A percentile compares a stretch with the other conserved stretches of the same genome.
These are phyloP conservation scores for Amphimedon queenslandica DNA, from an alignment of 37 sponge, comb jelly and placozoan species.

Conservation along the genomic window DNA sequence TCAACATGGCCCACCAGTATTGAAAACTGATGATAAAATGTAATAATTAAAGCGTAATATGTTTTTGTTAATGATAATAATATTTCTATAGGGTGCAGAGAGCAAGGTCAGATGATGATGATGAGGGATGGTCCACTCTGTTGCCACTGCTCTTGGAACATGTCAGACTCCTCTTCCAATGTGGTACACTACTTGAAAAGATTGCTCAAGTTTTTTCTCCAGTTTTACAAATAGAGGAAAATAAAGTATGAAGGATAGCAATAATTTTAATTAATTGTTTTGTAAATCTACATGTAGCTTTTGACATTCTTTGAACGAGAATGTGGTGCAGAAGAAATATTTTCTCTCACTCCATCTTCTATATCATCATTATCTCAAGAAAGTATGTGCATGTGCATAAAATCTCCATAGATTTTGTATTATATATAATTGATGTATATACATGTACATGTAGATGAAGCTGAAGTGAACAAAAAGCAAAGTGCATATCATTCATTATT, in stretches of 20 bases:
- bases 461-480: neutral
- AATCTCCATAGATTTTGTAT: no score
- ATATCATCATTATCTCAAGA: neutral
- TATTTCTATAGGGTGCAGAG: no score
- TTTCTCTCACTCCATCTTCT: neutral
- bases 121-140: neutral
- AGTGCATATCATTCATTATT: neutral
- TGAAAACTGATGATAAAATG: neutral
- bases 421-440: no score
- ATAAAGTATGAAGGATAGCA: neutral
- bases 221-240: neutral
- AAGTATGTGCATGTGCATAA: no score
- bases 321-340: neutral
- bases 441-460: neutral
- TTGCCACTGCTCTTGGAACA: neutral
- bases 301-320: neutral
- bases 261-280: neutral
- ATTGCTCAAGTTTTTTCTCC: neutral
- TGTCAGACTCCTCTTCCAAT: neutral
- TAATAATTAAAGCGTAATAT: no score
- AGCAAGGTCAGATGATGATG: neutral
- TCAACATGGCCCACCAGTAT: neutral
- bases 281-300: neutral
- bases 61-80: no score
- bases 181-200: neutral